Conservation (phyloP, 2,797 vertebrate species). For the Rhinophrynus dorsalis region DNA sequence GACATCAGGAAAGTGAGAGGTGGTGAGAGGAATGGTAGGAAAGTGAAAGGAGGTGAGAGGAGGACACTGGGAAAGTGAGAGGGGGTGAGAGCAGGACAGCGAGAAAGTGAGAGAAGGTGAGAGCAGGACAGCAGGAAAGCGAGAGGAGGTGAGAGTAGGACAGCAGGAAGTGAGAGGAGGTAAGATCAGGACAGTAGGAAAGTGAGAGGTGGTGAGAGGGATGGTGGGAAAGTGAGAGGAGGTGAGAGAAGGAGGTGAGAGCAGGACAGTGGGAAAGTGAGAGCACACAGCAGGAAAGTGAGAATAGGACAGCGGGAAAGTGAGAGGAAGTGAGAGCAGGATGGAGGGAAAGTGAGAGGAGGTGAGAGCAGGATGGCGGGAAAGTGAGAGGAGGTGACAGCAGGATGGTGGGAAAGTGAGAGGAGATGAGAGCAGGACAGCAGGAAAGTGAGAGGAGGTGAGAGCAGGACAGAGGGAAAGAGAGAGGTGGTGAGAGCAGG, state of each 20-base stretch:
- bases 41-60: not conserved
- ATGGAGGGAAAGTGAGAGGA: not conserved
- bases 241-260: not conserved
- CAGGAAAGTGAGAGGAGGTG: not conserved
- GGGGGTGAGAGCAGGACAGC: not conserved
- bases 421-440: not conserved
- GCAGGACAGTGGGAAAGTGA: not conserved
- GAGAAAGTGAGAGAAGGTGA: not conserved
- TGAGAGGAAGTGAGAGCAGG: not conserved
- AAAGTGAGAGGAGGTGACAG: not conserved
- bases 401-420: not conserved
- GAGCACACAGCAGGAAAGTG: not conserved
- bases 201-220: too few species aligned
- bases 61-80: not conserved
- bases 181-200: not conserved
- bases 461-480: not conserved
- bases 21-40: too few species aligned
- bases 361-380: too few species aligned
- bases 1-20: not conserved
- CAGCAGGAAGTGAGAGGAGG: not conserved
- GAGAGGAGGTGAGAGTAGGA: not conserved
- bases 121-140: not conserved
- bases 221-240: not conserved
- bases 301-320: not conserved
- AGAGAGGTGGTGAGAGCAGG: too few species aligned